Evolutionary conservation across 2,888 invertebrate species (phyloP), one percentile per base, ranked within the genome.

Genomic region (Xanthia togata): DNA sequence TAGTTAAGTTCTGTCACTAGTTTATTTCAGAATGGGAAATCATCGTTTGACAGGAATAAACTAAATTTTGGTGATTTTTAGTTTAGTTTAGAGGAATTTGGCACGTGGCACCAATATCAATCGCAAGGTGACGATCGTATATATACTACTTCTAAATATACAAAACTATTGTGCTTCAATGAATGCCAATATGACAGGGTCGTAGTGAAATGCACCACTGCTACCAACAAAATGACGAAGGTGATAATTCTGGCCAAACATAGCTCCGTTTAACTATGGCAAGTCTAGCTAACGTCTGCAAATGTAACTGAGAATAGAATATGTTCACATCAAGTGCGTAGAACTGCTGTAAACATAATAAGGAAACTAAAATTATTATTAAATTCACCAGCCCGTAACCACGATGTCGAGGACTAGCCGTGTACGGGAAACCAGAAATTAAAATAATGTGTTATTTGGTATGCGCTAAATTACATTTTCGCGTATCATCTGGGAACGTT

Each of bases 221-320:
- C n/a, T 67, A 41, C 35, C 20, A 47, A 70, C 53, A 80, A 73
- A 55, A 63, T 64, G n/a, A 64, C 23, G 44, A 53, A 57, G 35
- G 35, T 69, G 73, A 76, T 78, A 60, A 76, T 72, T 75, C 55
- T 59, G 59, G 20, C 38, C 38, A 72, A 71, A 76, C 53, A 41
- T 41, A 73, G 53, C 64, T 64, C 70, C 60, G 41, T 82, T 78
- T 79, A 79, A 67, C 78, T 64, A 69, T 44, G 41, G 41, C 57
- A 65, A 77, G 90, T 89, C 89, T 90, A 89, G 87, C 80, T 82
- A 84, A 87, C 82, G 90, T 90, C 89, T 91, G 89, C 83, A 88
- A 85, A 88, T 87, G 89, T 85, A 73, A 76, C 87, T 86, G 87
- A 88, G 78, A 91, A 91, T 92, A 92, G 87, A 89, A 77, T 74